These are phyloP conservation scores for Todiramphus saurophagus DNA, from an alignment of 2,113 vertebrate genomes.

Conservation along the genomic window DNA sequence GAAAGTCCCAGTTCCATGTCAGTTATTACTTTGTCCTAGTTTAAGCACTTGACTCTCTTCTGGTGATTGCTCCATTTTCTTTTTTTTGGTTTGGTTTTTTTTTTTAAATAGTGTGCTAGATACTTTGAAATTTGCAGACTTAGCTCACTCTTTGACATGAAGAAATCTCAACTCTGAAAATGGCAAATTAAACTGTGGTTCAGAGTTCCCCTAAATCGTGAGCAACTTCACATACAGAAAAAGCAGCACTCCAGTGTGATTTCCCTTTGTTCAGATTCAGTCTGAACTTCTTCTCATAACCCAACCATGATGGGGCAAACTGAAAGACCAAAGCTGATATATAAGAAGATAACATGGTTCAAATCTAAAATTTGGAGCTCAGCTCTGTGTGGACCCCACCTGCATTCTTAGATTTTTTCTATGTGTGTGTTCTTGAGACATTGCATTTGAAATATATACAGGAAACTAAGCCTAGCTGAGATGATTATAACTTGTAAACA, in stretches of 20 bases:
- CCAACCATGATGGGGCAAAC: neutral
- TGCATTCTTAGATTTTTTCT: neutral
- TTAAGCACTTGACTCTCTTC: constrained; percentile 18
- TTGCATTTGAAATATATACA: constrained; percentile 20
- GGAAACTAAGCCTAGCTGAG: constrained; percentile 18
- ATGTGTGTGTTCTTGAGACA: neutral
- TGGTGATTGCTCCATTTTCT: constrained; percentile 21
- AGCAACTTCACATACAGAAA: neutral
- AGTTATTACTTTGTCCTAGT: constrained; percentile 66
- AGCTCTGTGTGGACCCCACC: neutral
- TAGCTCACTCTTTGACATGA: constrained; percentile 35
- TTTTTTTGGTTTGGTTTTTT: neutral
- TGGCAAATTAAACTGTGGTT: constrained; percentile 9
- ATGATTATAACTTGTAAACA: constrained; percentile 6
- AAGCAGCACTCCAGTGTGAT: neutral
- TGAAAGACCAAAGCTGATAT: neutral
- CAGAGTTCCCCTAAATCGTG: neutral
- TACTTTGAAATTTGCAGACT: constrained; percentile 30
- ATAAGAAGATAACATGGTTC: neutral
- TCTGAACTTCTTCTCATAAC: neutral
- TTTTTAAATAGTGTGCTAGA: neutral
- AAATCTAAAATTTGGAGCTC: neutral
- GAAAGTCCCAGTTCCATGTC: constrained; percentile 52
- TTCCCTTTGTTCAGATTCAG: neutral
- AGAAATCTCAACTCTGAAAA: constrained; percentile 17